Evolutionary conservation across 2,113 vertebrate genomes (phyloP).

Genomic region (Galeopterus variegatus): DNA sequence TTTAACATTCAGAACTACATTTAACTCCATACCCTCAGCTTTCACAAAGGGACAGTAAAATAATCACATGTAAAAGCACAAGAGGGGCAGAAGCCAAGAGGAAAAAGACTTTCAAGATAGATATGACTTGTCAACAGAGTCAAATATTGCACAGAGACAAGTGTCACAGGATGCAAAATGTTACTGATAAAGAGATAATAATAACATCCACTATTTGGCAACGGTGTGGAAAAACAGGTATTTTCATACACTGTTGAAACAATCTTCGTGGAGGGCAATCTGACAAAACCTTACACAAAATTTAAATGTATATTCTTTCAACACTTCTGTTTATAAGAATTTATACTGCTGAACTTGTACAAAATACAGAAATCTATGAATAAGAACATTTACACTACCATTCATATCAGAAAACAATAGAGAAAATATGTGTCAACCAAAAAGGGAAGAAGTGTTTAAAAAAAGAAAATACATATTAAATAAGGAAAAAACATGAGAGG

Average conservation of each 20-base stretch:
- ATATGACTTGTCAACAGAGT: neutral
- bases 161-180: neutral
- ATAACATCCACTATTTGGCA: neutral
- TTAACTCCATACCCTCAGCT: neutral
- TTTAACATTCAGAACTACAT: neutral
- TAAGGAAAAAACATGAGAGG: neutral
- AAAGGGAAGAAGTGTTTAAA: neutral
- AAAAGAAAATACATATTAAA: slow-evolving; percentile 6
- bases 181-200: neutral
- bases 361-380: slow-evolving; percentile 41
- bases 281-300: neutral
- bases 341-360: neutral
- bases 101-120: neutral
- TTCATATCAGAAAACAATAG: neutral
- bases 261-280: neutral
- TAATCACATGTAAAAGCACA: neutral
- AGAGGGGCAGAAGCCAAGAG: neutral
- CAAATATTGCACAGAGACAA: neutral
- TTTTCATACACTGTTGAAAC: neutral
- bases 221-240: neutral
- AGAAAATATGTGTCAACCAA: neutral
- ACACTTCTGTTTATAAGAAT: neutral
- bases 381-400: neutral
- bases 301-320: neutral
- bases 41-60: neutral